Percentiles rank a stretch among this genome's conserved stretches.
Conservation (phyloP, 2,888 invertebrate species). For the Zygogramma bicolorata region DNA sequence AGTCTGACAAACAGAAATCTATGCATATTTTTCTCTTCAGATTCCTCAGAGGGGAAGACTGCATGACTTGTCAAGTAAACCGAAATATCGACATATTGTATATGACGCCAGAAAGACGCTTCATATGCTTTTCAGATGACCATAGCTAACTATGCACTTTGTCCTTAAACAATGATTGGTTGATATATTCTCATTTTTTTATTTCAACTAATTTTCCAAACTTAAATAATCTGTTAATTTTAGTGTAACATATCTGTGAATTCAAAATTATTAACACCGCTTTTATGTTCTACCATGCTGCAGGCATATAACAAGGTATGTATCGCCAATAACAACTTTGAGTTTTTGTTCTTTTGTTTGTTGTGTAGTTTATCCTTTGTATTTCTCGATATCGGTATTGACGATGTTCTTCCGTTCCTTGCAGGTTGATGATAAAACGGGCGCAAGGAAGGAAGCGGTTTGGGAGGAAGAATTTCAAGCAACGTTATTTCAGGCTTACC, state of each 20-base stretch:
- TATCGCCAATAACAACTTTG: neutral
- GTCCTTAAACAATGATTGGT: too few species aligned
- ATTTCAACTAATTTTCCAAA: neutral
- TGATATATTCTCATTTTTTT: neutral
- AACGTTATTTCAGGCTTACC: conserved; percentile 89
- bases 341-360: neutral
- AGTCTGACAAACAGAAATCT: too few species aligned
- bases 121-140: too few species aligned
- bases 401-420: conserved; percentile 46
- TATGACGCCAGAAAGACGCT: too few species aligned
- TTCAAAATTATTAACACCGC: neutral
- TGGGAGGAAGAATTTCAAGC: conserved; percentile 83
- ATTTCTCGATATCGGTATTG: neutral
- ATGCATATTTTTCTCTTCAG: too few species aligned
- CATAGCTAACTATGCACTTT: too few species aligned
- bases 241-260: neutral
- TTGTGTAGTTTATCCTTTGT: neutral
- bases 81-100: too few species aligned
- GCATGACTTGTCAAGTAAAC: too few species aligned
- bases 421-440: conserved; percentile 89
- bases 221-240: neutral
- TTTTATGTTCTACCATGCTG: conserved; percentile 19
- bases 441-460: conserved; percentile 87
- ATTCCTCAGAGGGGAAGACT: too few species aligned
- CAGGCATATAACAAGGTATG: conserved; percentile 38